Conservation (phyloP, 1,140 invertebrate species). For the Ditylenchus dipsaci region DNA sequence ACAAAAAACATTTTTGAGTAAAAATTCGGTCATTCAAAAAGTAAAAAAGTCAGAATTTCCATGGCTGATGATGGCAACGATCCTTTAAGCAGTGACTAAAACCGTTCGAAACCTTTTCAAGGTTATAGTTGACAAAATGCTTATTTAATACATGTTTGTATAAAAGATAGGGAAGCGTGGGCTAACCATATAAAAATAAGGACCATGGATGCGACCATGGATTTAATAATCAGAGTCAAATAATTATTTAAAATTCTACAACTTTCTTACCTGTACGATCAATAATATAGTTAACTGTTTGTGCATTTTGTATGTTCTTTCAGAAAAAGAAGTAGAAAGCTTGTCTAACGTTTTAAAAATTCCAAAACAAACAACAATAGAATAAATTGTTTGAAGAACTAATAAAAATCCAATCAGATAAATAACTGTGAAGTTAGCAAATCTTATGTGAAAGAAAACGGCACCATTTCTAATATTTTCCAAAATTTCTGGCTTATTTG, state of each 20-base stretch:
- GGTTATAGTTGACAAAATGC: too few relatives aligned
- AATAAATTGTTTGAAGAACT: background rate
- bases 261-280: background rate
- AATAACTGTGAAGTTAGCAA: background rate
- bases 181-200: too few relatives aligned
- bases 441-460: background rate
- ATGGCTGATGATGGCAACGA: too few relatives aligned
- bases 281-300: slow-evolving; percentile 1
- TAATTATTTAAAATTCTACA: background rate
- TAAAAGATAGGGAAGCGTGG: too few relatives aligned
- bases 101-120: too few relatives aligned
- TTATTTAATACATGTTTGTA: too few relatives aligned
- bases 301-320: slow-evolving; percentile 7
- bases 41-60: too few relatives aligned
- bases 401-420: background rate
- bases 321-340: background rate
- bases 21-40: too few relatives aligned
- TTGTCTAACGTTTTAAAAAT: background rate
- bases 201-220: too few relatives aligned
- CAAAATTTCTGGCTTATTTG: background rate
- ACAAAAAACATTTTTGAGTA: too few relatives aligned
- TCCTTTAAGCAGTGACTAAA: too few relatives aligned
- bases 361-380: background rate
- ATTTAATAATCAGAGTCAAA: too few relatives aligned
- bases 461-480: background rate